Base-by-base conservation (phyloP, 2,113 vertebrate genomes). In the Equus przewalskii region DNA sequence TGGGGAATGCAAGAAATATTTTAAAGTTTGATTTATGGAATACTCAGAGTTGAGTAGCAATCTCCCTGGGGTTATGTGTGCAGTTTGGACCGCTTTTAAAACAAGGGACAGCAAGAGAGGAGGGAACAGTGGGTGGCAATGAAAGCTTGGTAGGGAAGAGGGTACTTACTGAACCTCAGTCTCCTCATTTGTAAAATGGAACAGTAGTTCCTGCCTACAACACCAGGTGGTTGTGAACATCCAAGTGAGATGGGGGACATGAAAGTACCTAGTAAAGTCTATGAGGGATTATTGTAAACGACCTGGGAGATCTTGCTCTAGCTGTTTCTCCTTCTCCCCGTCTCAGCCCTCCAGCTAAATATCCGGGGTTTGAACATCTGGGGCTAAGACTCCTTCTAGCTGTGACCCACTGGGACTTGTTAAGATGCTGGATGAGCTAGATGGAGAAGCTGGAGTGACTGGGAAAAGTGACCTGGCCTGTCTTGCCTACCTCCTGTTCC, bases 161-260 rank as follows among this genome's bases (percentile, higher is more conserved):
- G 36, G 21, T 18, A 30, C 19, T 90, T 60, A 89, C 24, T 62
- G 82, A 91, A 82, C n/a, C 58, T 92, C 26, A 18, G 62, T 78
- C 85, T 96, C 72, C 72, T 94, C 26, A 30, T 56, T 85, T 89
- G 69, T 81, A 76, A 95, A 96, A 75, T 56, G 72, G 67, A 7
- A 4, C 89, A 33, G 28, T 28, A 30, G 30, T 80, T 64, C 78
- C 41, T 49, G n/a, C 46, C 56, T 64, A 33, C 13, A 49, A 16
- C 10, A 28, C 16, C 58, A 64, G 67, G 28, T 49, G 87, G 16
- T 54, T 69, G 84, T 80, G 80, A 95, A 14, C 84, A 36, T 12
- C 30, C 85, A 88, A 56, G 41, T 16, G 51, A 85, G 54, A 88
- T 7, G 44, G 60, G 12, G 4, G 36, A 70, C 64, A 13, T 22